Conservation (phyloP, 2,113 vertebrate genomes). For the Bos taurus region ARS-UCD2.0 NC_037335.1:21303501-21304000, state of each 20-base stretch:
- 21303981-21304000: neutral
- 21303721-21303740: neutral
- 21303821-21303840: neutral
- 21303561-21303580: neutral
- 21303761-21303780: neutral
- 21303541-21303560: neutral
- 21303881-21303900: neutral
- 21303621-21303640: neutral
- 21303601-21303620: neutral
- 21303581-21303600: neutral
- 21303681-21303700: neutral
- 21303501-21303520: neutral
- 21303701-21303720: neutral
- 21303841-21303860: neutral
- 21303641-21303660: neutral
- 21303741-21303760: neutral
- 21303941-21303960: neutral
- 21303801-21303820: neutral
- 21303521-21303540: neutral
- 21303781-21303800: neutral
- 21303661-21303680: neutral
- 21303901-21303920: neutral
- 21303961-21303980: neutral
- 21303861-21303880: slow-evolving; percentile 19
- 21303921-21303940: neutral